These are phyloP conservation scores for Tenthredo notha DNA, from an alignment of 2,888 invertebrate genomes.

Conservation along the genomic window DNA sequence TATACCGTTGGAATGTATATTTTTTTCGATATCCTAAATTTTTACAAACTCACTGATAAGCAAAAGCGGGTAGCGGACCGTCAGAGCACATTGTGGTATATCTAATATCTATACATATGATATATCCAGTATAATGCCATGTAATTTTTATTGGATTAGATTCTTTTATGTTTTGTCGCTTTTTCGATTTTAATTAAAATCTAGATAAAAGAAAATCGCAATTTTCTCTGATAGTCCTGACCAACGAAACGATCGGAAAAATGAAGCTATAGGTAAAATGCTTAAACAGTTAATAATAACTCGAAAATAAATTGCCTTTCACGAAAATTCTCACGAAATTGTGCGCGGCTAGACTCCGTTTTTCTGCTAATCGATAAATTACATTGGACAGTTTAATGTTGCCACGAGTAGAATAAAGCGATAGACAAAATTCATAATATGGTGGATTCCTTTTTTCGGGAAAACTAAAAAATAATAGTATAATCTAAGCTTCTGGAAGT, in stretches of 20 bases:
- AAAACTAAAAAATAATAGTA: neutral
- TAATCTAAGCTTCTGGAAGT: neutral
- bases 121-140: neutral
- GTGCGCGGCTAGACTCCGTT: neutral
- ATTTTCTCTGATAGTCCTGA: neutral
- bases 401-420: neutral
- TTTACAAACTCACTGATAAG: neutral
- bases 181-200: constrained; percentile 19
- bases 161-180: neutral
- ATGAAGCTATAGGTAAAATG: neutral
- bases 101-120: too few species aligned
- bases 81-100: too few species aligned
- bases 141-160: neutral
- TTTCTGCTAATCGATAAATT: neutral
- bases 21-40: neutral
- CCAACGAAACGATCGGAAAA: neutral
- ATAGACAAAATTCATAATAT: neutral
- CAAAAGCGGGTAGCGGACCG: too few species aligned
- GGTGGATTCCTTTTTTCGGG: neutral
- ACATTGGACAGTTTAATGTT: neutral
- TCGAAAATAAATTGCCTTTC: neutral
- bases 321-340: neutral
- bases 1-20: neutral
- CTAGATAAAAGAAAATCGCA: neutral
- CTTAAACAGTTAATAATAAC: constrained; percentile 10